Conservation (phyloP, 1,140 invertebrate genomes). For the Diuraphis noxia region DNA sequence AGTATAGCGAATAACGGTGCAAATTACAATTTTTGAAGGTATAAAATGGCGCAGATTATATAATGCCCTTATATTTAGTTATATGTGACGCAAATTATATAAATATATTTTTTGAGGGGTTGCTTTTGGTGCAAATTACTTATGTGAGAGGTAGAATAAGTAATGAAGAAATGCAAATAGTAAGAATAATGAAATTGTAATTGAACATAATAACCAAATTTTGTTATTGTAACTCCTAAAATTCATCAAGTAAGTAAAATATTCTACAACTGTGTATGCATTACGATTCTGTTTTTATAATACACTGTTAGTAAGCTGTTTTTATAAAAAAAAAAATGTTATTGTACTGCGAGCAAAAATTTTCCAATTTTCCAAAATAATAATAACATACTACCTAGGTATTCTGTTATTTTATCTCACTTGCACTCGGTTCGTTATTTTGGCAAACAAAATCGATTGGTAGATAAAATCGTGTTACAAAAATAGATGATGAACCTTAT, state of each 20-base stretch:
- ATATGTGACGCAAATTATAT: no score
- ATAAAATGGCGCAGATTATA: no score
- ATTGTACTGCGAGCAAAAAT: not conserved
- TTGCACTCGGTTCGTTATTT: not conserved
- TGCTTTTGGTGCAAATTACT: no score
- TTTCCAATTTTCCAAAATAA: not conserved
- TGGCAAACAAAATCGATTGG: not conserved
- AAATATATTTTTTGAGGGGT: no score
- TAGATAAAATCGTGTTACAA: not conserved
- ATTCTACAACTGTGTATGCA: not conserved
- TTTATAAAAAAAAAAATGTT: not conserved
- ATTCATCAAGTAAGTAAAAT: not conserved
- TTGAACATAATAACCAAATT: not conserved
- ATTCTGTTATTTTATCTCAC: not conserved
- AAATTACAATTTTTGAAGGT: no score
- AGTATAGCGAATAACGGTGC: no score
- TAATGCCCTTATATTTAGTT: no score
- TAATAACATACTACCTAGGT: no score
- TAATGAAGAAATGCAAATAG: not conserved
- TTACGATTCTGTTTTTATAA: not conserved
- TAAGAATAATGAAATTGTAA: not conserved
- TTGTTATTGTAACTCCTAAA: not conserved
- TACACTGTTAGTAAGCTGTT: not conserved
- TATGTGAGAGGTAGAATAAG: not conserved
- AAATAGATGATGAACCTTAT: not conserved